Evolutionary conservation across 2,888 invertebrate genomes (phyloP), one percentile per base, ranked within the genome.

Genomic region (Scaeva pyrastri): DNA sequence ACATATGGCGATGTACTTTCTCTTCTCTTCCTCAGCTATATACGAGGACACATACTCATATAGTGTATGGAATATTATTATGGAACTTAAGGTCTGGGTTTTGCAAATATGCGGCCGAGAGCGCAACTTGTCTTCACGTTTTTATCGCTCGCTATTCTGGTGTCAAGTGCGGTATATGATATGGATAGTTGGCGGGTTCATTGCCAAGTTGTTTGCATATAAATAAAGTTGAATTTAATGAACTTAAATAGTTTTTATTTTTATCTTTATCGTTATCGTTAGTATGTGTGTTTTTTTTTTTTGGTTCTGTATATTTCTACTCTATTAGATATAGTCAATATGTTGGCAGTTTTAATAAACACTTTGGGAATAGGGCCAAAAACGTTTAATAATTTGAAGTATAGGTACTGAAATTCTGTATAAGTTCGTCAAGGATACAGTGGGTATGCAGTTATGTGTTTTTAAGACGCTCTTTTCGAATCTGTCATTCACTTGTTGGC

Each of bases 131-230:
- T 82, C 73, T 82, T 86, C 82, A 71, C 71, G 73, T 77, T 71
- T 82, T 86, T 77, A 71, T 86, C 74, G 82, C 77, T 77, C 56
- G 56, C 56, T 82, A 71, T 74, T 81, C 76, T 86, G 62, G 73
- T 74, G 82, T 64, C 82, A 77, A 76, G 76, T 73, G 77, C 62
- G 58, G 66, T 45, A 50, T 45, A 50, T 50, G 60, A 16, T 58
- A 71, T 39, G 70, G 58, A 76, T 77, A 70, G 72, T 48, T 56
- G 55, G 55, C 52, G 70, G 86, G 86, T 86, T 82, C 86, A 86
- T 86, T 86, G 86, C 77, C 86, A 86, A 86, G 81, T 77, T 86
- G 86, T 81, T 86, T 86, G 85, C 85, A 81, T 81, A 81, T 70
- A 70, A 23, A 81, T 70, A 70, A 23, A 86, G 81, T 74, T 81